A percentile compares a stretch with the other conserved stretches of the same genome.
phyloP scores from a whole-genome alignment of 2,888 invertebrate genomes.

The Acanthosepion pharaonis region DNA sequence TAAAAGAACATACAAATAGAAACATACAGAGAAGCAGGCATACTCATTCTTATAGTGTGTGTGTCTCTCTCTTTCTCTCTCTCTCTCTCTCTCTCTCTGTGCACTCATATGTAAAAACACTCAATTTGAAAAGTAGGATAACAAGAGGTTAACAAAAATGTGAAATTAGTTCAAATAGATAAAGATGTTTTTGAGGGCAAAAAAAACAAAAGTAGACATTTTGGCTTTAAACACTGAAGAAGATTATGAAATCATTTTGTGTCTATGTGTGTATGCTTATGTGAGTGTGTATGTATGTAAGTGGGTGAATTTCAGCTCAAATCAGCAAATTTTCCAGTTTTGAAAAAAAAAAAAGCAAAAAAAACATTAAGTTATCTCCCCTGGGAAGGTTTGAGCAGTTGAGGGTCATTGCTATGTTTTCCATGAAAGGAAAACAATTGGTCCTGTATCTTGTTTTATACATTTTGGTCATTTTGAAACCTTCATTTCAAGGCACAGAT shows the following conservation, averaged over 20 bases:
- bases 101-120: not conserved
- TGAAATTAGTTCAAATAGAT: too few relatives aligned
- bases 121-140: not conserved
- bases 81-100: too few relatives aligned
- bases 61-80: too few relatives aligned
- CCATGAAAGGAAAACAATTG: not conserved
- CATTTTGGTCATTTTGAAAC: slow-evolving; percentile 33
- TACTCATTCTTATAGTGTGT: not conserved
- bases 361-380: not conserved
- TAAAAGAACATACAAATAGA: not conserved
- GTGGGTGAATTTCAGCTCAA: not conserved
- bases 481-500: slow-evolving; percentile 33
- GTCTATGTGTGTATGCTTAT: not conserved
- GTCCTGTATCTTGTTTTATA: slow-evolving; percentile 23
- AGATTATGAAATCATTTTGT: not conserved
- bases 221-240: not conserved
- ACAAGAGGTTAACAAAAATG: too few relatives aligned
- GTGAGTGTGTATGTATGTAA: not conserved
- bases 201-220: not conserved
- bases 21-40: not conserved
- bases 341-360: not conserved
- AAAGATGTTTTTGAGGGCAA: too few relatives aligned
- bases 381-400: slow-evolving; percentile 33
- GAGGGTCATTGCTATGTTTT: slow-evolving; percentile 15
- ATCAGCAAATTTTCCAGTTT: not conserved